Base-by-base conservation (phyloP, 2,888 invertebrate genomes). In the Lordiphosa fenestrarum region DNA sequence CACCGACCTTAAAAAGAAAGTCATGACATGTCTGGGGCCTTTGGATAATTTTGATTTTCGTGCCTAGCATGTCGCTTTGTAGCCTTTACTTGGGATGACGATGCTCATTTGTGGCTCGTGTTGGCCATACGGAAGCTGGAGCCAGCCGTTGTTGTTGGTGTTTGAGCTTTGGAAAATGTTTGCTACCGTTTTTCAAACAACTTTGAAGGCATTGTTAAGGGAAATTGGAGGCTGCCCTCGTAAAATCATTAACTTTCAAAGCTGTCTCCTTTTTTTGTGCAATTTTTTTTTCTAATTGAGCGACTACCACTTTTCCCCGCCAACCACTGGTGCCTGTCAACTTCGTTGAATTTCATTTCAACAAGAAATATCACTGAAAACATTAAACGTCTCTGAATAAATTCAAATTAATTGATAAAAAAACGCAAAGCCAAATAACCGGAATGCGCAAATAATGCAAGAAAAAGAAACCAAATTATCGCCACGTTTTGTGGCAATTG, bases 361-460 rank as follows among this genome's bases (percentile, higher is more conserved):
- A 62, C 73, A 56, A 64, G 57, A 56, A 64, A 71, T 58, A 65
- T 62, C 63, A 57, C 39, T 59, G 56, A 67, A 66, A 66, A 77
- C 84, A 74, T 74, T 74, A 82, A 74, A 84, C 78, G 82, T 80
- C 85, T 80, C 73, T 78, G 83, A 81, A 84, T 81, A 84, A 81
- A 81, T 81, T 75, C 76, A 73, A 84, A 84, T 81, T 84, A 82
- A 76, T 82, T 78, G 83, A 81, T 82, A 69, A 73, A 77, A 46
- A 50, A 3, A 4, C 9, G 30, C 30, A 30, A 10, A 9, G 30
- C 30, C 9, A 30, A 58, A 60, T 53, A 69, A 69, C 65, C 60
- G 65, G 55, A 51, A 37, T 61, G 53, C 38, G 53, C 6, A 37
- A 39, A 10, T 38, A 42, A 21, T 30, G 42, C 25, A 46, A 42